Conservation (phyloP, 2,888 invertebrate species). For the Pseudococcus longispinus region DNA sequence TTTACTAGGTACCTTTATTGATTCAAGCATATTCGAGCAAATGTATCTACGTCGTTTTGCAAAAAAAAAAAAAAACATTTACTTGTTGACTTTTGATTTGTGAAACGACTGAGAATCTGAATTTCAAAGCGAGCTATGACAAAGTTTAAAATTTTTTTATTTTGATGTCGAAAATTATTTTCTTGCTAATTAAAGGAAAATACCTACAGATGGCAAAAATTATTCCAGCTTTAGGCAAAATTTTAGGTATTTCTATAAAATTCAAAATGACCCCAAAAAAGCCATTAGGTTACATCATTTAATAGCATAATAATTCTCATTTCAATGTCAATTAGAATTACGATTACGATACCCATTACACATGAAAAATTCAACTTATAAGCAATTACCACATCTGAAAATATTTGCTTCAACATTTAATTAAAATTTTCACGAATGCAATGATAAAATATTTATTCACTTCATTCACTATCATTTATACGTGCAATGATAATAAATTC, state of each 20-base stretch:
- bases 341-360: neutral
- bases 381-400: neutral
- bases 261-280: too few relatives aligned
- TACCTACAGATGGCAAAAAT: too few relatives aligned
- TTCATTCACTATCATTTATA: neutral
- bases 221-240: too few relatives aligned
- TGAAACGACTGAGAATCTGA: neutral
- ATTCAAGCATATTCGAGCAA: neutral
- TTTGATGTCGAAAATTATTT: neutral
- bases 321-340: neutral
- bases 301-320: neutral
- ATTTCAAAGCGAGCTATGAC: neutral
- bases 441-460: neutral
- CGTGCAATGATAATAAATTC: neutral
- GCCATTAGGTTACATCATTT: too few relatives aligned
- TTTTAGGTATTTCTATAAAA: too few relatives aligned
- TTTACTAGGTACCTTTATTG: neutral
- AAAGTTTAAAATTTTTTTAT: neutral
- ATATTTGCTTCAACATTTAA: neutral
- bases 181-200: too few relatives aligned
- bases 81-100: neutral
- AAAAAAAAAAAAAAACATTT: neutral
- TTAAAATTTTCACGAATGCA: neutral
- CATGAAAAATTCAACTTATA: neutral
- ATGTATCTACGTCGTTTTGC: neutral